Base-by-base conservation (phyloP, 2,888 invertebrate genomes). In the Idaea aversata region DNA sequence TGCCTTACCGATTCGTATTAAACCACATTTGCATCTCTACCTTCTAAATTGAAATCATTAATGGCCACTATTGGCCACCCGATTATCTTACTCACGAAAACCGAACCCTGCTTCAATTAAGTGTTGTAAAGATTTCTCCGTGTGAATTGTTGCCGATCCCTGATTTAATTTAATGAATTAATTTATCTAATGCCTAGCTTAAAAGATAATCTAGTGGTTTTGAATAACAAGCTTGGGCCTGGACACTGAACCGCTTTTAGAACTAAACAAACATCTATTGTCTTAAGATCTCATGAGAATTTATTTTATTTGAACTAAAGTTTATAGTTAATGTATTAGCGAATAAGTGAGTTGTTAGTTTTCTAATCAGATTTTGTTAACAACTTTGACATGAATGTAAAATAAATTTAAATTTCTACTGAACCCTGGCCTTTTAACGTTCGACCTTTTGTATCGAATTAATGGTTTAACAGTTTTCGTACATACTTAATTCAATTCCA, bases 81-180 rank as follows among this genome's bases (percentile, higher is more conserved):
- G 93, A 92, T 93, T 91, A 93, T 93, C 93, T 90, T 77, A 77
- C 91, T 92, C 93, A 92, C 93, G 92, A 90, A 86, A 77, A 82
- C 80, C 80, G 83, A 83, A 73, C 73, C 81, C 77, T 77, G 81
- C 83, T 85, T 90, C 91, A 92, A 91, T 91, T 91, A 91, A 92
- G 88, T 82, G 85, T 87, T 88, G 88, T 88, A 83, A 86, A 86
- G 86, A 88, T 90, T 86, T 88, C 85, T 86, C 82, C 88, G 88
- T 86, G 88, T 84, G 89, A 88, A 90, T 88, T 89, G 90, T 88
- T 84, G 72, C 77, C 81, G 82, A 83, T 82, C 78, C 77, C 75
- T 73, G 85, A 85, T 87, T 87, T 78, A 86, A 84, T 85, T 85
- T 85, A 87, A 87, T 88, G 87, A 87, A 88, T 88, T 87, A 87